Percentiles rank a stretch among this genome's conserved stretches.
Conservation (phyloP, 2,888 invertebrate species). For the Polymixis flavicincta region DNA sequence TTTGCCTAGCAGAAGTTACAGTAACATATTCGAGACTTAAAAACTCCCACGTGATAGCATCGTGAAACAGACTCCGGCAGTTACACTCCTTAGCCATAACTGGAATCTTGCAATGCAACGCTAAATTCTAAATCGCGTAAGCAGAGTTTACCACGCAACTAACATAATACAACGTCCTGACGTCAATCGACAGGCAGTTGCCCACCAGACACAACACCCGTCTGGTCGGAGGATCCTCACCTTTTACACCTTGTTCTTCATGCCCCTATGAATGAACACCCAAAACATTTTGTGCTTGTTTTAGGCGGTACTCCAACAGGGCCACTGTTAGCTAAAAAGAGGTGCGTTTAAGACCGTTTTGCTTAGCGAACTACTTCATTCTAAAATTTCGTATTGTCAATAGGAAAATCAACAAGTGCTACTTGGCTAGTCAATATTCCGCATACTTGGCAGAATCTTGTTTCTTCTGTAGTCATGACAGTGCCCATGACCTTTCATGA, state of each 20-base stretch:
- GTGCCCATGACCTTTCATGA: background rate
- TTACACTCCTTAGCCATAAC: background rate
- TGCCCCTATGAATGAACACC: background rate
- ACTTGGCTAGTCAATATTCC: slow-evolving; percentile 1
- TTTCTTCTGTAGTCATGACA: background rate
- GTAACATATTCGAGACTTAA: background rate
- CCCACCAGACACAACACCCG: too few relatives aligned
- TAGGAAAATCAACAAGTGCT: slow-evolving; percentile 1
- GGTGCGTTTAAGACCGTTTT: background rate
- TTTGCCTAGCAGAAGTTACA: background rate
- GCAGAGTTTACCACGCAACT: too few relatives aligned
- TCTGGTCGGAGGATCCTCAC: too few relatives aligned
- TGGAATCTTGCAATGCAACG: too few relatives aligned
- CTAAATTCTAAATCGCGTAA: too few relatives aligned
- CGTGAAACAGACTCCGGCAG: background rate
- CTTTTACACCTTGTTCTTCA: too few relatives aligned
- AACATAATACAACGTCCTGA: too few relatives aligned
- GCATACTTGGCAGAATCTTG: slow-evolving; percentile 9
- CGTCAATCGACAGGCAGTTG: too few relatives aligned
- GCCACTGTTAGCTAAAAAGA: background rate
- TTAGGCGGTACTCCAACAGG: background rate
- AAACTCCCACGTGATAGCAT: background rate
- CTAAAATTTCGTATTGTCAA: background rate
- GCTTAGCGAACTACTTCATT: background rate
- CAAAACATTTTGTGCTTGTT: slow-evolving; percentile 1